Base-by-base conservation (phyloP, 2,888 invertebrate species). In the Agapetus fuscipes region DNA sequence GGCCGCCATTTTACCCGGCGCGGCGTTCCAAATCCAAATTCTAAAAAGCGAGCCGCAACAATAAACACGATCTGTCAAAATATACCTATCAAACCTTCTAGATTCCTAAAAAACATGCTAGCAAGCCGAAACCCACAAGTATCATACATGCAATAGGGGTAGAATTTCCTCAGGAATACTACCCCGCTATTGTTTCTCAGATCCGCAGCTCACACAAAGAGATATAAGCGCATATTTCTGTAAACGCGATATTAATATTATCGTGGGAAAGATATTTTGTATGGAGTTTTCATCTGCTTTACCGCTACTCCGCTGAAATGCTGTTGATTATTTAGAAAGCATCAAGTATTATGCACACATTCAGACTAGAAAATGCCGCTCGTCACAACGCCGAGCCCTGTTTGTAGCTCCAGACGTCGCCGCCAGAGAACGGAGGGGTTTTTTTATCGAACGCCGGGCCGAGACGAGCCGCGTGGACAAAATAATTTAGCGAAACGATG, bases 401-500 rank as follows among this genome's bases (percentile, higher is more conserved):
- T 34, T 17, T 34, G 14, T 26, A 6, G 25, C 20, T 11, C 13
- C 17, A 13, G 24, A 34, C n/a, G 25, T 12, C 12, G 14, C 4
- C 7, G 11, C 30, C 3, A 10, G 6, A 5, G 24, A 10, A 5
- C 24, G 24, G 24, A 10, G 24, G 6, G 6, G 24, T 9, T 9
- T 5, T 5, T 7, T 24, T 24, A 32, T 34, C 15, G 24, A 39
- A 13, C 13, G 31, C 30, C 27, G 33, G 15, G 17, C 14, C 27
- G 32, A 15, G 29, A 25, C 11, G 24, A 31, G 37, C 30, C 33
- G 45, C 20, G 36, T 17, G 20, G 27, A 32, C 25, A 39, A 34
- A 34, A 38, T 29, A 43, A 34, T 37, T 42, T 39, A 43, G 39
- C 38, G 38, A 37, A 32, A 37, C 41, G 37, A 39, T 37, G 32